A percentile compares a stretch with the other conserved stretches of the same genome.
phyloP scores from a whole-genome alignment of 2,888 invertebrate genomes.

The Leucophenga montana region DNA sequence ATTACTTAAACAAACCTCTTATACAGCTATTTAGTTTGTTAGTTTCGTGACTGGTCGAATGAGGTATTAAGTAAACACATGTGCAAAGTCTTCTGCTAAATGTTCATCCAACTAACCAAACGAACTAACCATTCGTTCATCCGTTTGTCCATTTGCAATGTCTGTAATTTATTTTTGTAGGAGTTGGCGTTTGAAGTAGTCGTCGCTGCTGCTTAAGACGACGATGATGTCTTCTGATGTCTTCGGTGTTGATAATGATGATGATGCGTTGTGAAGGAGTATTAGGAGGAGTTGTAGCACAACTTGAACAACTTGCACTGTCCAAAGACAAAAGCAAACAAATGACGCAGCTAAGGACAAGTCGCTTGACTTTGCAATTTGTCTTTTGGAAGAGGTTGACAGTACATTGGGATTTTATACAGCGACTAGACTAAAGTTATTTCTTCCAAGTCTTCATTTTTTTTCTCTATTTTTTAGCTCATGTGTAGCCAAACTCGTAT shows the following conservation, averaged over 20 bases:
- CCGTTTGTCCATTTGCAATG: slow-evolving; percentile 17
- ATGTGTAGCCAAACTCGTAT: too few species aligned
- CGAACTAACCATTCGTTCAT: slow-evolving; percentile 5
- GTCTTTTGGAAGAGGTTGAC: slow-evolving; percentile 36
- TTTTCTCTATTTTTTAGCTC: too few species aligned
- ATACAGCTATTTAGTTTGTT: background rate
- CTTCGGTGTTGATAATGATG: slow-evolving; percentile 2
- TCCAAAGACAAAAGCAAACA: slow-evolving; percentile 49
- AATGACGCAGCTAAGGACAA: slow-evolving; percentile 35
- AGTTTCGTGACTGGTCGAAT: background rate
- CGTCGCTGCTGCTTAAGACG: background rate
- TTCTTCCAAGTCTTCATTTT: too few species aligned
- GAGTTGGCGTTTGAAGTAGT: slow-evolving; percentile 8
- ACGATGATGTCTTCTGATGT: slow-evolving; percentile 10
- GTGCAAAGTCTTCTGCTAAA: slow-evolving; percentile 19
- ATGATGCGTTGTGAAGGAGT: slow-evolving; percentile 27
- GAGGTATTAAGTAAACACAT: slow-evolving; percentile 28
- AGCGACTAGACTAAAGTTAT: too few species aligned
- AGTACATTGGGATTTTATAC: too few species aligned
- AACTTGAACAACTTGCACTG: slow-evolving; percentile 32
- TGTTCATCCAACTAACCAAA: background rate
- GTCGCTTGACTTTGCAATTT: slow-evolving; percentile 52
- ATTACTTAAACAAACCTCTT: background rate
- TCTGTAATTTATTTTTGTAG: slow-evolving; percentile 27
- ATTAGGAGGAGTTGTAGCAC: slow-evolving; percentile 27